Evolutionary conservation across 2,888 invertebrate genomes (phyloP).

Genomic region (Stramonita haemastoma): DNA sequence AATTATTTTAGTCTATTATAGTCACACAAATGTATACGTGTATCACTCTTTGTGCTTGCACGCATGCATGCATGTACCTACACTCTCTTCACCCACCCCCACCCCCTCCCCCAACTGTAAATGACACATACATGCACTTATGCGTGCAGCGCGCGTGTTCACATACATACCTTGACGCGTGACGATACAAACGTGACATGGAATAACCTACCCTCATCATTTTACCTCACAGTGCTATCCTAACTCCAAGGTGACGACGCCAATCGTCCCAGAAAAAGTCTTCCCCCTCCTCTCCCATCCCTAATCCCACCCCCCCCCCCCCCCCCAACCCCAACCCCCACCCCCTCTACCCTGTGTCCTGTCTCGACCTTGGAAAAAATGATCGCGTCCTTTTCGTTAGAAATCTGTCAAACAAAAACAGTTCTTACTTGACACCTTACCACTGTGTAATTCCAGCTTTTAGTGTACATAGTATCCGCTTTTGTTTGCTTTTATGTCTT

Average conservation of each 20-base stretch:
- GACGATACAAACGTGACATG: no score
- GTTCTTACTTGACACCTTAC: not conserved
- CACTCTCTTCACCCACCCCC: not conserved
- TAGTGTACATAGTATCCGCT: not conserved
- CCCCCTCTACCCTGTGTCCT: no score
- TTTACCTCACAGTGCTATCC: no score
- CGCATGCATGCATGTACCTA: not conserved
- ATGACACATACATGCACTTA: no score
- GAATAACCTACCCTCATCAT: no score
- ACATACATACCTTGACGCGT: no score
- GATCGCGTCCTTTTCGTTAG: not conserved
- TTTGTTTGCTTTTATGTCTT: not conserved
- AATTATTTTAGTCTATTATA: not conserved
- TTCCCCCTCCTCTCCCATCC: not conserved
- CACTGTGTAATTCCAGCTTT: not conserved
- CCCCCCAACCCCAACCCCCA: not conserved
- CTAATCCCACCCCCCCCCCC: not conserved
- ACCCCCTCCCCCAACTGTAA: no score
- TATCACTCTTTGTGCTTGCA: not conserved
- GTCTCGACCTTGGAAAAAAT: not conserved
- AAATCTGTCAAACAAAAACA: not conserved
- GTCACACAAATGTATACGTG: not conserved
- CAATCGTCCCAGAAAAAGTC: no score
- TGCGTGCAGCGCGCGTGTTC: no score
- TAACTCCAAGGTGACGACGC: no score